Conservation (phyloP, 1,140 invertebrate species). For the Brachionus manjavacas region DNA sequence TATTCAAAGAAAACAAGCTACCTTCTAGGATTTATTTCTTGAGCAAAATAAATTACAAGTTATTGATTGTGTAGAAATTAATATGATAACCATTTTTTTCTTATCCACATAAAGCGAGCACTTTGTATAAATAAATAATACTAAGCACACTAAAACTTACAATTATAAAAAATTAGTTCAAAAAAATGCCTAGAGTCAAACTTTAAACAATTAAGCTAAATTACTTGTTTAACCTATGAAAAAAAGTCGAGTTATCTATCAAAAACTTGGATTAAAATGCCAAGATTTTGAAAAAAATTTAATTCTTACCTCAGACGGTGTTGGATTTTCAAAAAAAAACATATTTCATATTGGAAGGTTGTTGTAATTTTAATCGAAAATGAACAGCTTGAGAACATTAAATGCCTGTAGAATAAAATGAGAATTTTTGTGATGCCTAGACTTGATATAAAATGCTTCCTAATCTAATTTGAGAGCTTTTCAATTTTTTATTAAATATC, state of each 20-base stretch:
- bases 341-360: not conserved
- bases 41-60: not conserved
- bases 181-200: not conserved
- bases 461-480: not conserved
- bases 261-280: not conserved
- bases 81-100: not conserved
- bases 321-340: not conserved
- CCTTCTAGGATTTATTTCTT: slow-evolving; percentile 3
- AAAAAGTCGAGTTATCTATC: not conserved
- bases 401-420: not conserved
- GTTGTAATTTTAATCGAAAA: not conserved
- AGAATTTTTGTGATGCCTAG: not conserved
- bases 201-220: not conserved
- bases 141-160: not conserved
- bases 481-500: not conserved
- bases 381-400: not conserved
- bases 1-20: not conserved
- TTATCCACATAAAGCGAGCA: not conserved
- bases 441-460: not conserved
- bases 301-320: not conserved
- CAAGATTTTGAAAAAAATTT: not conserved
- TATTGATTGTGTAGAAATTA: not conserved
- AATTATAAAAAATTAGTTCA: not conserved
- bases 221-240: not conserved
- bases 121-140: not conserved